These are phyloP conservation scores for Hylia prasina DNA, from an alignment of 2,113 vertebrate genomes.

Conservation along the genomic window DNA sequence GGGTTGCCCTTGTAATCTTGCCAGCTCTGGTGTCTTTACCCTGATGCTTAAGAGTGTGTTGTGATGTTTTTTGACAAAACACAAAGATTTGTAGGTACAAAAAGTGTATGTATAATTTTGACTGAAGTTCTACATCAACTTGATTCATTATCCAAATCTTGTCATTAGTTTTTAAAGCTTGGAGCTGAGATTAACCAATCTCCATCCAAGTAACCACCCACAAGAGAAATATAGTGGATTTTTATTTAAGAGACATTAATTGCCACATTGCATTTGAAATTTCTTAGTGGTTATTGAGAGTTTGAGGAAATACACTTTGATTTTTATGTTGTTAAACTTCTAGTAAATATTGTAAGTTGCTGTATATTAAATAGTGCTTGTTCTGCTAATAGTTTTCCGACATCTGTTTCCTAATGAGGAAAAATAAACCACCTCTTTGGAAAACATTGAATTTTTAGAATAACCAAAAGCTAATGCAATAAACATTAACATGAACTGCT, in stretches of 20 bases:
- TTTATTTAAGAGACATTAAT: background rate
- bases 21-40: background rate
- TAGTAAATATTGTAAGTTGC: background rate
- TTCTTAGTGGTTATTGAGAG: background rate
- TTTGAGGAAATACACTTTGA: background rate
- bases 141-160: background rate
- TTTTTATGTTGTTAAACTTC: background rate
- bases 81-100: background rate
- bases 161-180: background rate
- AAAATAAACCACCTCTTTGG: background rate
- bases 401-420: constrained; percentile 1
- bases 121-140: background rate
- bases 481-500: background rate
- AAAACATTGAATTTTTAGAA: constrained; percentile 2
- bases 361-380: background rate
- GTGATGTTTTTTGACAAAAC: background rate
- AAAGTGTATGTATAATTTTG: background rate
- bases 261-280: background rate
- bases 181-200: background rate
- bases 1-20: background rate
- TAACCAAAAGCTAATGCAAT: background rate
- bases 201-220: background rate
- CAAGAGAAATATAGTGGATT: rapidly evolving
- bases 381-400: background rate
- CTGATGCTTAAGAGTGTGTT: background rate